Evolutionary conservation across 2,888 invertebrate species (phyloP).

Genomic region (Diarsia brunnea): DNA sequence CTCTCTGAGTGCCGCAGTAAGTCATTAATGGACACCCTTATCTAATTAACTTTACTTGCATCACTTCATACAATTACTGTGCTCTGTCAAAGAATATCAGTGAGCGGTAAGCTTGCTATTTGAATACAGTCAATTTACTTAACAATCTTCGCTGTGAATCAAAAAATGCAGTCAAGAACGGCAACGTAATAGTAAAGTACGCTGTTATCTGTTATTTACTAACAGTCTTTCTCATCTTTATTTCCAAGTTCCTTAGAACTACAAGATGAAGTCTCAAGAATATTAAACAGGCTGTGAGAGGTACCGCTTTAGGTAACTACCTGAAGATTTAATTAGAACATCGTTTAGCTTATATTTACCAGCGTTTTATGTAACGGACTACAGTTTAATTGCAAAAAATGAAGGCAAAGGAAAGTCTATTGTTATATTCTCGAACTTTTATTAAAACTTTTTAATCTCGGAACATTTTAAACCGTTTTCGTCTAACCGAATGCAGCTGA

Average conservation of each 20-base stretch:
- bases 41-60: too few relatives aligned
- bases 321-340: conserved; percentile 53
- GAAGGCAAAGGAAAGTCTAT: conserved; percentile 1
- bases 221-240: neutral
- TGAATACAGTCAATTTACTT: neutral
- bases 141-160: neutral
- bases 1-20: too few relatives aligned
- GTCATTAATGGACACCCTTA: too few relatives aligned
- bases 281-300: conserved; percentile 32
- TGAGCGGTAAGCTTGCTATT: neutral
- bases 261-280: conserved; percentile 40
- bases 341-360: conserved; percentile 41
- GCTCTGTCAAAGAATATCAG: neutral
- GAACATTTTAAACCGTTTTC: neutral
- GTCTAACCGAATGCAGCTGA: too few relatives aligned
- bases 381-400: conserved; percentile 28
- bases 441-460: conserved; percentile 19
- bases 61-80: neutral
- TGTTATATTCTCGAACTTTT: conserved; percentile 1
- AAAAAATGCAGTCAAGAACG: neutral
- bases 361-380: neutral
- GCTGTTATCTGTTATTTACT: neutral
- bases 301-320: conserved; percentile 26
- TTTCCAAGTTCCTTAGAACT: conserved; percentile 16
- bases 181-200: neutral